Evolutionary conservation across 2,888 invertebrate species (phyloP).

Genomic region (Tenthredo distinguenda): DNA sequence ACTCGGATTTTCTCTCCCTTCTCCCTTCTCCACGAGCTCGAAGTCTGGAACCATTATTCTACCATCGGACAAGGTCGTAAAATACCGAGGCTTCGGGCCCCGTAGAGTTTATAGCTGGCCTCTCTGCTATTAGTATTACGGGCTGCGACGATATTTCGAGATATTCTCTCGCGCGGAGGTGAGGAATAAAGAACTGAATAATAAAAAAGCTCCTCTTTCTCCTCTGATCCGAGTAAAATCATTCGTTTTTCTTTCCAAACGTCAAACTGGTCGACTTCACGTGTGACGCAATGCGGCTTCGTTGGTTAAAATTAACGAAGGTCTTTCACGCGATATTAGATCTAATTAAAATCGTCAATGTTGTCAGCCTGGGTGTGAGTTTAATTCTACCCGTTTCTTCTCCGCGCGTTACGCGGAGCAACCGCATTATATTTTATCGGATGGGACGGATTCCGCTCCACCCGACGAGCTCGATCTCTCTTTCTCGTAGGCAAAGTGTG

Average conservation of each 20-base stretch:
- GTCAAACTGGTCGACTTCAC: background rate
- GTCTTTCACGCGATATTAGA: conserved; percentile 22
- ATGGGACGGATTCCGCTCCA: background rate
- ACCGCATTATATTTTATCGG: conserved; percentile 1
- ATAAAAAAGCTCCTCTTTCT: background rate
- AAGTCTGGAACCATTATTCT: conserved; percentile 12
- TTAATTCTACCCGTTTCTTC: background rate
- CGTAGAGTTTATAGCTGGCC: background rate
- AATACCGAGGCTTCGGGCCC: background rate
- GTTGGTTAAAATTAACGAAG: conserved; percentile 10
- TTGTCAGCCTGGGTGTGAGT: background rate
- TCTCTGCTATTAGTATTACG: background rate
- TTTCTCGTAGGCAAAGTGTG: conserved; percentile 1
- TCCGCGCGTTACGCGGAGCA: background rate
- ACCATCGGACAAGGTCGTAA: background rate
- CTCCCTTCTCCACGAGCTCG: background rate
- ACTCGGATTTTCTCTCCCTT: background rate
- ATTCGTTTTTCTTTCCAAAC: background rate
- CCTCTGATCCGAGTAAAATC: background rate
- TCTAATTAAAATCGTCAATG: conserved; percentile 20
- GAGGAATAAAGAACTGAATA: background rate
- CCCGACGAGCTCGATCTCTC: background rate
- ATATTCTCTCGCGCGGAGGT: background rate
- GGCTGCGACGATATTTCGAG: background rate
- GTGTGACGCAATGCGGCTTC: conserved; percentile 1